phyloP scores from a whole-genome alignment of 2,113 vertebrate genomes.

The Pituophis catenifer region DNA sequence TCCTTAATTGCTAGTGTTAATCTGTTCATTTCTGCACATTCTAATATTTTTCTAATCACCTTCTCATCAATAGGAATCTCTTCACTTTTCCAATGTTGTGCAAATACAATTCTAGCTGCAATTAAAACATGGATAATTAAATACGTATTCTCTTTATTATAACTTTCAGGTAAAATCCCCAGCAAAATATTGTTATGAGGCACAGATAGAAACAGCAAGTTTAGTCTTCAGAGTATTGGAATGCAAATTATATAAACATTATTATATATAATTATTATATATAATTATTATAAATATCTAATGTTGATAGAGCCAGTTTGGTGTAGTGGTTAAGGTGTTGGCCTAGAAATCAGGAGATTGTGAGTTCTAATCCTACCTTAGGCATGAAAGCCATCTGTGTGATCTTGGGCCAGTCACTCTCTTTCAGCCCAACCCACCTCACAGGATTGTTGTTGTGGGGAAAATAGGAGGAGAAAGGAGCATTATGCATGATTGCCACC shows the following conservation, averaged over 20 bases:
- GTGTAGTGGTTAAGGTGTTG: not conserved
- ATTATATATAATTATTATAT: not conserved
- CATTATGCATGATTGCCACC: not conserved
- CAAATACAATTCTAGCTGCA: too few species aligned
- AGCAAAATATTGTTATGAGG: not conserved
- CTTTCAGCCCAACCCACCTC: not conserved
- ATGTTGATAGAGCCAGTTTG: not conserved
- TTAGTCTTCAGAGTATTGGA: not conserved
- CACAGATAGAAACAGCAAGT: not conserved
- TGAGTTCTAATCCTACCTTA: not conserved
- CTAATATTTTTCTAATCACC: too few species aligned
- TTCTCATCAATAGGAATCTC: too few species aligned
- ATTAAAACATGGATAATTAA: too few species aligned
- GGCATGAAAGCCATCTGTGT: not conserved
- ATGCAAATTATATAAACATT: not conserved
- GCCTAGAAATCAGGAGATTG: not conserved
- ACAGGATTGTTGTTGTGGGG: not conserved
- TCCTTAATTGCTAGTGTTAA: too few species aligned
- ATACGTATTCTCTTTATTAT: too few species aligned
- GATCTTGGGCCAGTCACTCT: not conserved
- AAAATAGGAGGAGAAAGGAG: not conserved
- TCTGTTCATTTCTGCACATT: too few species aligned
- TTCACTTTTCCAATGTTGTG: too few species aligned
- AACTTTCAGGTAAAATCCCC: too few species aligned
- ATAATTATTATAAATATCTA: not conserved